These are phyloP conservation scores for Ophiothrix spiculata DNA, from an alignment of 35 echinoderm and acorn worm genomes.

Conservation along the genomic window DNA sequence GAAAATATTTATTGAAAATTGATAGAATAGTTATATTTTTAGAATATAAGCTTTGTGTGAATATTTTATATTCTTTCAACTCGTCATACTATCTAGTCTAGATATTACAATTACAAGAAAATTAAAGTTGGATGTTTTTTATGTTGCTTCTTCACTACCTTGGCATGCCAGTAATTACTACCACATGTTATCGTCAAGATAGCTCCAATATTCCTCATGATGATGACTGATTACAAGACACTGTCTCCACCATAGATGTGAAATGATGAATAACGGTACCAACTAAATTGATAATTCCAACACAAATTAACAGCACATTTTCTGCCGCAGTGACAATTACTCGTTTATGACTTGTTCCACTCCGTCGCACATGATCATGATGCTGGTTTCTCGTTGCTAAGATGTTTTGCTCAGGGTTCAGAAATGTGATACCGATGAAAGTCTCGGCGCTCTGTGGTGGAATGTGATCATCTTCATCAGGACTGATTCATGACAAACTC, in stretches of 20 bases:
- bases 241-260: not conserved
- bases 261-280: not conserved
- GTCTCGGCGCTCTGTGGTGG: not conserved
- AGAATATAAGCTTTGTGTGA: too few species aligned
- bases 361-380: not conserved
- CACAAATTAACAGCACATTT: conserved; percentile 13
- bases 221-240: not conserved
- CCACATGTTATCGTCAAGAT: too few species aligned
- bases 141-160: too few species aligned
- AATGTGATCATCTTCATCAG: conserved; percentile 1
- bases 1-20: too few species aligned
- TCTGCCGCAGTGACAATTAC: not conserved
- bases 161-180: too few species aligned
- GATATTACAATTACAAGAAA: too few species aligned
- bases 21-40: too few species aligned
- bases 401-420: not conserved
- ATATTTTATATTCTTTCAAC: too few species aligned
- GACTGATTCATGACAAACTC: not conserved
- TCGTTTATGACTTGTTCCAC: not conserved
- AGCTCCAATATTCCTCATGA: too few species aligned
- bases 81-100: too few species aligned
- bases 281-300: conserved; percentile 2
- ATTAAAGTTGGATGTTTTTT: too few species aligned
- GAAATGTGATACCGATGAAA: not conserved
- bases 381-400: not conserved